Base-by-base conservation (phyloP, 1,140 invertebrate species). In the Trigoniulus corallinus region DNA sequence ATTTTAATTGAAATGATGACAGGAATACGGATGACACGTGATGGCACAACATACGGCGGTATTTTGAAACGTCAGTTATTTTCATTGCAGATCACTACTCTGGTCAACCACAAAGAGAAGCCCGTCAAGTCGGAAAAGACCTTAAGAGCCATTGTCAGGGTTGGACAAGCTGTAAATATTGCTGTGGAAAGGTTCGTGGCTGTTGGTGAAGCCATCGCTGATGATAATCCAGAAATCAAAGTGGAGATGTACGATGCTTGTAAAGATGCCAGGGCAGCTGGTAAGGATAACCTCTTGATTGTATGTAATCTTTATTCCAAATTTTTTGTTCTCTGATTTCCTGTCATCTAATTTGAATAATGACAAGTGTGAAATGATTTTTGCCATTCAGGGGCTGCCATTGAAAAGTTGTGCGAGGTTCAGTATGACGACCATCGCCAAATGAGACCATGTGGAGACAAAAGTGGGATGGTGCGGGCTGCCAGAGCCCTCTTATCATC, bases 241-340 rank as follows among this genome's bases (percentile, higher is more conserved):
- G 79, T 83, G 59, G 92, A 95, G 61, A 97, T 98, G 92, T 94
- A 91, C 64, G 86, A 94, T 57, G 92, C 93, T 4, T 98, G 94
- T 69, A 88, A 89, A 63, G 93, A 98, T 63, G 93, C 94, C 4
- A 72, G 92, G 58, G 78, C 84, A 60, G 91, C 93, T 62, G 93
- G 93, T 95, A 69, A 68, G 67, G n/a, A n/a, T n/a, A 60, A 26
- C 15, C n/a, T 59, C 20, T 3, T 39, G 10, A 39, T 39, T 12
- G n/a, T 39, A 12, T 39, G 34, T 39, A 12, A 10, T 39, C 10
- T 39, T 39, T 12, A 39, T 39, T n/a, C n/a, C n/a, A 39, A 39
- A 39, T 12, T 39, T 39, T 39, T n/a, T 39, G 34, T 44, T n/a
- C n/a, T n/a, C n/a, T n/a, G n/a, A n/a, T n/a, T n/a, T n/a, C n/a